Conservation (phyloP, 2,888 invertebrate species). For the Tipula unca region DNA sequence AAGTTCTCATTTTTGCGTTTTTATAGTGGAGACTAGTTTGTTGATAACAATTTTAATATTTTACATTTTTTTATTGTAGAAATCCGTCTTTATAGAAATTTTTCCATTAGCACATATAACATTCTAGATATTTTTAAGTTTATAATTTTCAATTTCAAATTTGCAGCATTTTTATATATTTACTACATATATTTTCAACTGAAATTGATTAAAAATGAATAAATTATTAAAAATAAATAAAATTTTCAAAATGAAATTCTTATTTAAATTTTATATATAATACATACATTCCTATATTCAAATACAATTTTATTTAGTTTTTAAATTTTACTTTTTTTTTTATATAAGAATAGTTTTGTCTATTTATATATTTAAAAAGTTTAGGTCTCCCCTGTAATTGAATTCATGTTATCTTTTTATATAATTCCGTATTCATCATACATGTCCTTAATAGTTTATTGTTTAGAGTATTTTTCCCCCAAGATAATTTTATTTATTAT, state of each 20-base stretch:
- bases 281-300: conserved; percentile 14
- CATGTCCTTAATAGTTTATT: not conserved
- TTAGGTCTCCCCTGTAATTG: not conserved
- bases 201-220: not conserved
- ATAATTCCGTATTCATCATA: not conserved
- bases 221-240: conserved; percentile 2
- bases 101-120: not conserved
- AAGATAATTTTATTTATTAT: not conserved
- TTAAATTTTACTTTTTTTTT: not conserved
- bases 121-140: conserved; percentile 8
- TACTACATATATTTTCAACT: not conserved
- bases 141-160: not conserved
- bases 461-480: not conserved
- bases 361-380: not conserved
- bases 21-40: not conserved
- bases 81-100: not conserved
- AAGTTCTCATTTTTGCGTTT: not conserved
- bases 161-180: not conserved
- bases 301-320: not conserved
- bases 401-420: not conserved
- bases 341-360: not conserved
- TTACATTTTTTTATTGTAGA: not conserved
- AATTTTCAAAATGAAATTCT: conserved; percentile 8
- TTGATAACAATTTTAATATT: not conserved
- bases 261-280: conserved; percentile 8